phyloP scores from a whole-genome alignment of 2,888 invertebrate species.

The Lacanobia wlatinum region DNA sequence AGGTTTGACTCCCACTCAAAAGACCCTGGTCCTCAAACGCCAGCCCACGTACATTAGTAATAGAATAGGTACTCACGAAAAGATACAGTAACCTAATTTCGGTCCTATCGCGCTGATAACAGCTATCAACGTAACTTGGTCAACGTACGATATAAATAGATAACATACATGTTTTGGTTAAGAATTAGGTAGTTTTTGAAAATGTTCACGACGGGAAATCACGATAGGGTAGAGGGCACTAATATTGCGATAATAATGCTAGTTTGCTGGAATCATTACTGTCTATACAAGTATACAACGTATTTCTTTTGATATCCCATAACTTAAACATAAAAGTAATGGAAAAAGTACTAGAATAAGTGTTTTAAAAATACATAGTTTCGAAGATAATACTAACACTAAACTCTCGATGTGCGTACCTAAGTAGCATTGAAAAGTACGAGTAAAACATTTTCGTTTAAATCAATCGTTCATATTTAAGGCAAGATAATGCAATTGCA shows the following conservation, averaged over 20 bases:
- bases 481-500: too few relatives aligned
- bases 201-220: constrained; percentile 1
- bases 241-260: neutral
- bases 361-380: too few relatives aligned
- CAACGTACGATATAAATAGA: constrained; percentile 79
- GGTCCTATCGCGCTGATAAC: constrained; percentile 74
- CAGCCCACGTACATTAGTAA: neutral
- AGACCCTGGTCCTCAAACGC: neutral
- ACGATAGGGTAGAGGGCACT: neutral
- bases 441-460: too few relatives aligned
- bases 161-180: constrained; percentile 48
- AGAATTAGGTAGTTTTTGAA: constrained; percentile 41
- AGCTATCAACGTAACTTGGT: constrained; percentile 73
- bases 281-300: too few relatives aligned
- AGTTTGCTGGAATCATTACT: too few relatives aligned
- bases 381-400: too few relatives aligned
- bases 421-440: too few relatives aligned
- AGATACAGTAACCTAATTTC: constrained; percentile 79
- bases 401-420: too few relatives aligned
- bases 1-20: neutral
- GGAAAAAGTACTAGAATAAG: too few relatives aligned
- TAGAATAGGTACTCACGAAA: constrained; percentile 32
- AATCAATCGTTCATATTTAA: too few relatives aligned
- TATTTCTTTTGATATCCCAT: too few relatives aligned
- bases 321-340: too few relatives aligned